Evolutionary conservation across 53 echinoderm and acorn worm species (phyloP).

Genomic region (Paracentrotus lividus): DNA sequence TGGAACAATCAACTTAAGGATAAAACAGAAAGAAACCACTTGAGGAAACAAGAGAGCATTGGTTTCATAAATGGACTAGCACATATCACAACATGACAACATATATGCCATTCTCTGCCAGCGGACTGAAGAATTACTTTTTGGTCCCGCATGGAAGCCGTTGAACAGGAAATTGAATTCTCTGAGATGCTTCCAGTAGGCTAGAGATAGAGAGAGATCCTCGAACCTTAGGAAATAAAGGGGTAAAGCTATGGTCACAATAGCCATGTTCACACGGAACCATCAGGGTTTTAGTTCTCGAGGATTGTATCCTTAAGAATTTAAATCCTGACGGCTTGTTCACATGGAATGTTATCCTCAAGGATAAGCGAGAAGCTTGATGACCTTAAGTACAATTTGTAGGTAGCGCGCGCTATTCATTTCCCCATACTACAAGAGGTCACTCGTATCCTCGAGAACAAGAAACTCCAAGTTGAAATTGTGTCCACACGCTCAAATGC

Average conservation of each 20-base stretch:
- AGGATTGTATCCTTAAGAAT: too few species aligned
- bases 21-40: background rate
- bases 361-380: too few species aligned
- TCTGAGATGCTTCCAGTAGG: background rate
- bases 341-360: too few species aligned
- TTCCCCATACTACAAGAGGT: too few species aligned
- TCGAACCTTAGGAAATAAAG: background rate
- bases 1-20: background rate
- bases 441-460: too few species aligned
- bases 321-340: background rate
- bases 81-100: background rate
- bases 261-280: too few species aligned
- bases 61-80: background rate
- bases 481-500: too few species aligned
- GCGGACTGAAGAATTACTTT: background rate
- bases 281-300: too few species aligned
- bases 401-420: too few species aligned
- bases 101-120: background rate
- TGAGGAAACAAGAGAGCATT: too few species aligned
- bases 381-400: too few species aligned
- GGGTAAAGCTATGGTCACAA: background rate
- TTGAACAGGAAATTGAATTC: constrained; percentile 24
- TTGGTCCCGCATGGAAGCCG: background rate
- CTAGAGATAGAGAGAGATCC: background rate
- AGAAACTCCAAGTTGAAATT: too few species aligned